Evolutionary conservation across 2,888 invertebrate species (phyloP), one percentile per base, ranked within the genome.

Genomic region (Steinernema carpocapsae): DNA sequence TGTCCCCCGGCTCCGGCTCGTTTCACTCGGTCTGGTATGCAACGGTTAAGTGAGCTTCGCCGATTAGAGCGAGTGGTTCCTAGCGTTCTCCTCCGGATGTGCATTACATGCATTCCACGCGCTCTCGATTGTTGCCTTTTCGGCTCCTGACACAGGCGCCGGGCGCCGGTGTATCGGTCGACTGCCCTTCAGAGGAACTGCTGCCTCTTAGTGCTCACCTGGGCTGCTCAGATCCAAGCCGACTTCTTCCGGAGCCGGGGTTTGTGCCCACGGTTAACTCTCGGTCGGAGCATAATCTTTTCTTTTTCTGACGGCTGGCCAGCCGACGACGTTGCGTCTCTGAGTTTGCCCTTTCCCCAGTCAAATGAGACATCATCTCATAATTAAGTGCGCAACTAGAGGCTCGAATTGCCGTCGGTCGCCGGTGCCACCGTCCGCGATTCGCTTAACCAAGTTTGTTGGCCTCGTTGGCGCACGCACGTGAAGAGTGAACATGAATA

Each of bases 91-190:
- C 24, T 56, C 64, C 64, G 64, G 64, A 64, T 64, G 64, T 64
- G 64, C 64, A 64, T 64, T 64, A 64, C 64, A 64, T 64, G 64
- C 64, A 64, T 64, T 64, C 64, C 64, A 64, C 64, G 64, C 64
- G 64, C 64, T 64, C 64, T 29, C 64, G 64, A 64, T 64, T 64
- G 64, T 64, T 64, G 64, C 64, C 64, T 64, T 64, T 64, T 64
- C 37, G 64, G 64, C 64, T 64, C 64, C 64, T 64, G 64, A 64
- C 64, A 64, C 64, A 32, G 64, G 29, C 64, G 37, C 37, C 52
- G 52, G 1, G 19, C 52, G 52, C 24, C 52, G n/a, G n/a, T n/a
- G 24, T 52, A 52, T 64, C 64, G 64, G 64, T 64, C 37, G 32
- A 32, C 29, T 64, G 64, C 64, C 64, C 64, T 64, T 64, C 12